Percentiles rank a stretch among this genome's conserved stretches.
phyloP scores from a whole-genome alignment of 2,113 vertebrate genomes.

The Ictidomys tridecemlineatus region DNA sequence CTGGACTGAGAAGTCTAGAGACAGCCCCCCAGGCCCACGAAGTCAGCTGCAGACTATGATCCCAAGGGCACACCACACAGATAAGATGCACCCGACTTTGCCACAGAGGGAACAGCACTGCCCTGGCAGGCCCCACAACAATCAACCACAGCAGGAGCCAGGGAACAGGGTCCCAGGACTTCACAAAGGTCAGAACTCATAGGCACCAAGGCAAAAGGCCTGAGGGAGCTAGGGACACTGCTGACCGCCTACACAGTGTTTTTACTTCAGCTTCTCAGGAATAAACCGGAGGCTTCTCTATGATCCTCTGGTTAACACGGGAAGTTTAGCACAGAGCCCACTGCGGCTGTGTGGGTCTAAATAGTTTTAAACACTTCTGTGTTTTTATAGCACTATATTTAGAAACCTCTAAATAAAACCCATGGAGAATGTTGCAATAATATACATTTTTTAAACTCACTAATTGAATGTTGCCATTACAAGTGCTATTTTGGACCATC shows the following conservation, averaged over 20 bases:
- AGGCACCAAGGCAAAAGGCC: neutral
- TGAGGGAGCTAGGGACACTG: neutral
- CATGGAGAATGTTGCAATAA: conserved; percentile 78
- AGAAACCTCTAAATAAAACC: conserved; percentile 79
- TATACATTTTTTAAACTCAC: conserved; percentile 83
- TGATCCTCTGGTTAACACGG: neutral
- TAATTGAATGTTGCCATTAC: conserved; percentile 83
- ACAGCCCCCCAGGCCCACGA: fast-evolving
- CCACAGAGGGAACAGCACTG: neutral
- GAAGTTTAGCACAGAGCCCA: neutral
- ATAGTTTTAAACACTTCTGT: conserved; percentile 60
- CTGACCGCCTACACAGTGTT: fast-evolving
- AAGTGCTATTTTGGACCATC: conserved; percentile 81
- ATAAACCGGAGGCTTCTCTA: neutral
- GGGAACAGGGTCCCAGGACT: neutral
- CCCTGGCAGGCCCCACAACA: neutral
- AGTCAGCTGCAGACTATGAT: neutral
- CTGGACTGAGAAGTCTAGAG: fast-evolving
- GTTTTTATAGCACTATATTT: conserved; percentile 75
- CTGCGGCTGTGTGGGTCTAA: conserved; percentile 21
- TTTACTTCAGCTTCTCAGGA: too few relatives aligned
- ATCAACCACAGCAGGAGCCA: neutral
- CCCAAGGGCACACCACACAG: fast-evolving
- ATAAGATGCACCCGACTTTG: fast-evolving
- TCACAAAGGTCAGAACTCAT: neutral